These are phyloP conservation scores for Bembecia ichneumoniformis DNA, from an alignment of 2,888 invertebrate genomes.

Conservation along the genomic window DNA sequence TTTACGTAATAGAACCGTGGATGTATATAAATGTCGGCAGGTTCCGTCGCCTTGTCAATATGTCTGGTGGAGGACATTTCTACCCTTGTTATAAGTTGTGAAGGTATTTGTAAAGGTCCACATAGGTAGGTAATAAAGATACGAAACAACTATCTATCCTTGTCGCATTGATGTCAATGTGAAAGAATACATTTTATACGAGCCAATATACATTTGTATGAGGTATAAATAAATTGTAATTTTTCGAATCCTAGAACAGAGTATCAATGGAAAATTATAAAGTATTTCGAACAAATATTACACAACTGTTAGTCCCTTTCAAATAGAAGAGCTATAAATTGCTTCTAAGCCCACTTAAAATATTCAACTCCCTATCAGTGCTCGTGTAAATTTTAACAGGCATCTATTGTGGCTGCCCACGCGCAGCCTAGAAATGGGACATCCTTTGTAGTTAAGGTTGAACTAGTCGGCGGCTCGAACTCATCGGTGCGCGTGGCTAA, in stretches of 20 bases:
- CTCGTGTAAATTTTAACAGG: not conserved
- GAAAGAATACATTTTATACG: too few species aligned
- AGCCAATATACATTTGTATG: too few species aligned
- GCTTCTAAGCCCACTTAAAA: not conserved
- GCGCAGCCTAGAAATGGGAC: conserved; percentile 37
- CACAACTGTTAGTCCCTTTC: too few species aligned
- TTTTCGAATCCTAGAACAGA: too few species aligned
- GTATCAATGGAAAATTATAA: too few species aligned
- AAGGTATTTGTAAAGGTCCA: conserved; percentile 19
- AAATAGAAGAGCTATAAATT: not conserved
- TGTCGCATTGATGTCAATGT: too few species aligned
- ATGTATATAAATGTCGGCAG: too few species aligned
- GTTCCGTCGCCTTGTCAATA: conserved; percentile 23
- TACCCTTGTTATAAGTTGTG: conserved; percentile 18
- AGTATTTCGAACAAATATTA: too few species aligned
- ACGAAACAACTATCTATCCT: too few species aligned
- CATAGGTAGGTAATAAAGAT: conserved; percentile 4
- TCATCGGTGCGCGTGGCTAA: too few species aligned
- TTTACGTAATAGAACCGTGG: not conserved
- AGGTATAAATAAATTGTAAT: too few species aligned
- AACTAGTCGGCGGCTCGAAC: too few species aligned
- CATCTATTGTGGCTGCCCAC: conserved; percentile 20
- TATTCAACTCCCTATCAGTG: not conserved
- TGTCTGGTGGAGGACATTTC: conserved; percentile 17
- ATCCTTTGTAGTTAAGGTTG: conserved; percentile 32